Evolutionary conservation across 1,140 invertebrate genomes (phyloP).

Genomic region (Mactra quadrangularis): DNA sequence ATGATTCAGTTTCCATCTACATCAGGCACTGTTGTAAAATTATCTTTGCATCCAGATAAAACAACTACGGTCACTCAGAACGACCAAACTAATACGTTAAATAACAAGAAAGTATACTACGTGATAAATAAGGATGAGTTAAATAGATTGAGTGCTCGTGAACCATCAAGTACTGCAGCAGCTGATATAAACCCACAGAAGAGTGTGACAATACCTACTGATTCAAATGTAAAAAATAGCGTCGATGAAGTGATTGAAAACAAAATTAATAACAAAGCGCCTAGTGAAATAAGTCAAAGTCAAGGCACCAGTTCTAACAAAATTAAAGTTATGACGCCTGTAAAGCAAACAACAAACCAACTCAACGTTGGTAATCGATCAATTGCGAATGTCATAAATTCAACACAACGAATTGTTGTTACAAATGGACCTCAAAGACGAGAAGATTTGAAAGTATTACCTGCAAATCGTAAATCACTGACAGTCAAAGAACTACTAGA

Average conservation of each 20-base stretch:
- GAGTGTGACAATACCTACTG: neutral
- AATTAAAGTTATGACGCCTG: too few relatives aligned
- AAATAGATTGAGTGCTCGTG: neutral
- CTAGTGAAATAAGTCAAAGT: neutral
- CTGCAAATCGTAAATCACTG: neutral
- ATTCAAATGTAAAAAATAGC: neutral
- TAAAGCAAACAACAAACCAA: too few relatives aligned
- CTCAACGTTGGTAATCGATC: neutral
- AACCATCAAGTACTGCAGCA: neutral
- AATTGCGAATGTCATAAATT: neutral
- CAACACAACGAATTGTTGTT: neutral
- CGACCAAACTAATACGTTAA: neutral
- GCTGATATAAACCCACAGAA: neutral
- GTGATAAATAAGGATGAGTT: conserved; percentile 1
- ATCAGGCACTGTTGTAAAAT: too few relatives aligned
- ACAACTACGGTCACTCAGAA: neutral
- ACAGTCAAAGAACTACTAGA: conserved; percentile 15
- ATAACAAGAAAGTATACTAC: conserved; percentile 2
- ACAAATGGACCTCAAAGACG: neutral
- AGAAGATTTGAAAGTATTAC: neutral
- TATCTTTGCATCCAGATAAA: neutral
- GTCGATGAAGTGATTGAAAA: neutral
- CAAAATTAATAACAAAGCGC: neutral
- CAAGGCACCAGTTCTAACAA: neutral
- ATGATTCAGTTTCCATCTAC: too few relatives aligned